Evolutionary conservation across 2,797 vertebrate species (phyloP).

Genomic region (Percopsis omiscomaycus): DNA sequence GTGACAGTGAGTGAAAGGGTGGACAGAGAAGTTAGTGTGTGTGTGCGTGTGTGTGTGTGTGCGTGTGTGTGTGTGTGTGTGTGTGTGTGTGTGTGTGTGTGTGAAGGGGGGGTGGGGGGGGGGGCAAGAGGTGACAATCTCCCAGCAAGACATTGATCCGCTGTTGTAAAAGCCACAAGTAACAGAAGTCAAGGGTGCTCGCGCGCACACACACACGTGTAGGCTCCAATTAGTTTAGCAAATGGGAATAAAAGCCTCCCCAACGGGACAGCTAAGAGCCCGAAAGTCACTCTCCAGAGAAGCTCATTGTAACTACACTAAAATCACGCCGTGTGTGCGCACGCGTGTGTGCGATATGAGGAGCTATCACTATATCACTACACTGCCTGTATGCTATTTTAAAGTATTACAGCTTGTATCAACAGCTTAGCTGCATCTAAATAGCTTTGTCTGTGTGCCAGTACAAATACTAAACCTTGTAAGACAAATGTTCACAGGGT

Average conservation of each 20-base stretch:
- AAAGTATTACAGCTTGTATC: too few species aligned
- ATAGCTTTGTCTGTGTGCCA: too few species aligned
- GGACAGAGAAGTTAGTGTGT: too few species aligned
- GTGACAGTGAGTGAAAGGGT: constrained; percentile 1
- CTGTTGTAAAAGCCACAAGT: constrained; percentile 27
- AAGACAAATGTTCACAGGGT: too few species aligned
- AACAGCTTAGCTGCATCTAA: too few species aligned
- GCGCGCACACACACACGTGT: constrained; percentile 2
- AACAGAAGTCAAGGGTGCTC: constrained; percentile 30
- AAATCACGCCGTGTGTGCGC: background rate
- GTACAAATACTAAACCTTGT: too few species aligned
- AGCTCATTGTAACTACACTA: background rate
- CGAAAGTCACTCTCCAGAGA: constrained; percentile 15
- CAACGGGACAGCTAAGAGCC: background rate
- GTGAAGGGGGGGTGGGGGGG: too few species aligned
- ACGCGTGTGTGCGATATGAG: background rate
- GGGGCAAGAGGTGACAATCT: background rate
- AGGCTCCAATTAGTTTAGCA: constrained; percentile 40
- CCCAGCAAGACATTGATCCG: constrained; percentile 12
- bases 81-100: too few species aligned
- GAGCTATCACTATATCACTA: background rate
- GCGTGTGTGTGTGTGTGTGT: too few species aligned
- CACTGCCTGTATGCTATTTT: too few species aligned
- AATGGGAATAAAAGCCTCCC: constrained; percentile 25
- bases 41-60: too few species aligned